Evolutionary conservation across 1,140 invertebrate species (phyloP).

Genomic region (Laodelphax striatellus): DNA sequence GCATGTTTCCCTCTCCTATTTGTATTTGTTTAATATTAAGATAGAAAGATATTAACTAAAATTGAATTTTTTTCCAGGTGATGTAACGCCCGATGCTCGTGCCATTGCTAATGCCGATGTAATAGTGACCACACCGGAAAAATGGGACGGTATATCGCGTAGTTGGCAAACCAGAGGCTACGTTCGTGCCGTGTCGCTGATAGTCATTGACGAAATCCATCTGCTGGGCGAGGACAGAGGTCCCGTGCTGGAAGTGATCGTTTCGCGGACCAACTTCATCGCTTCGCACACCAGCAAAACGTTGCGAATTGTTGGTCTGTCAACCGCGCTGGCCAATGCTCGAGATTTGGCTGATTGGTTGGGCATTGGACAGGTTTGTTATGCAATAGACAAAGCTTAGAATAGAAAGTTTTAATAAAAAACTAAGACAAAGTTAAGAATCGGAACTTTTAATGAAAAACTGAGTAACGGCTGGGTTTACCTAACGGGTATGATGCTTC

Average conservation of each 20-base stretch:
- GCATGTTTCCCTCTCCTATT: too few relatives aligned
- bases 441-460: too few relatives aligned
- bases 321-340: slow-evolving; percentile 96
- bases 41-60: too few relatives aligned
- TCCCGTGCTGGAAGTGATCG: slow-evolving; percentile 74
- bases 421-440: too few relatives aligned
- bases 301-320: slow-evolving; percentile 86
- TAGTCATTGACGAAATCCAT: slow-evolving; percentile 99
- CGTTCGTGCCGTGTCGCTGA: slow-evolving; percentile 82
- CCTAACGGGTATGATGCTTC: too few relatives aligned
- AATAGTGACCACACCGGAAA: slow-evolving; percentile 98
- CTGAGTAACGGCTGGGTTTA: too few relatives aligned
- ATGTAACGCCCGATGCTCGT: slow-evolving; percentile 85
- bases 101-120: slow-evolving; percentile 76
- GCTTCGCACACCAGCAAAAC: slow-evolving; percentile 65
- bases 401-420: too few relatives aligned
- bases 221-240: slow-evolving; percentile 77
- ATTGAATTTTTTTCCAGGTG: slow-evolving; percentile 40
- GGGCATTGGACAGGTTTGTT: slow-evolving; percentile 55
- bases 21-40: too few relatives aligned
- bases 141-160: slow-evolving; percentile 97
- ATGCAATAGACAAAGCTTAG: too few relatives aligned
- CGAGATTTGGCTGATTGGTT: slow-evolving; percentile 95
- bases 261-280: slow-evolving; percentile 82
- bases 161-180: slow-evolving; percentile 96